Evolutionary conservation across 2,888 invertebrate species (phyloP), one percentile per base, ranked within the genome.

Genomic region (Allolobophora icterica): DNA sequence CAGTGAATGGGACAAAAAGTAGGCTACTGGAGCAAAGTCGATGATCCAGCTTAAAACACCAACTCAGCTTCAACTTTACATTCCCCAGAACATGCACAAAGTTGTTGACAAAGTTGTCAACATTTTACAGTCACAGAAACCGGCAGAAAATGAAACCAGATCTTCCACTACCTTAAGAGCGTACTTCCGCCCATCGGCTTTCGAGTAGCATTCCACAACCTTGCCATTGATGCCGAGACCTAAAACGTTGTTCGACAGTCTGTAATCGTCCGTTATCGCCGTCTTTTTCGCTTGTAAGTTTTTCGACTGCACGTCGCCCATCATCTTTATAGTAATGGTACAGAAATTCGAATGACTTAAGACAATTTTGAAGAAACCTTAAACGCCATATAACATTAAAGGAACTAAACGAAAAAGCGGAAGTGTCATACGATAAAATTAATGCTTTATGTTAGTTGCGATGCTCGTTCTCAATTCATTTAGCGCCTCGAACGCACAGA

Each of bases 181-280:
- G 94, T 97, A 98, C 95, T 98, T 98, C 93, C 97, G 96, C 89
- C 97, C 97, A 0, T 97, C 97, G 90, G 96, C 96, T 94, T 97
- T 97, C 92, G 97, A 97, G 94, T 97, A 97, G 96, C 99, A 99
- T 96, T 99, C 98, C 34, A 99, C 97, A 91, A 99, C 99, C 97
- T 99, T 99, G 92, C 99, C 99, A 96, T 99, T 99, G 93, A 99
- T 99, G 24, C 99, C 99, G 92, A 99, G 96, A 89, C 99, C 99
- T 92, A 99, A 96, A 89, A 99, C 99, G 92, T 97, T 98, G 94
- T 97, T 97, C 71, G 98, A 98, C 94, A 99, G 98, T 95, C 97
- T 97, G 96, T 98, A 99, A 96, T 99, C 98, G 92, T 98, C 97
- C 90, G 97, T 97, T 93, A 99, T 97, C 89, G 97, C 97, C 91